Evolutionary conservation across 1,140 invertebrate genomes (phyloP), one percentile per base, ranked within the genome.

Genomic region (Samia ricini): DNA sequence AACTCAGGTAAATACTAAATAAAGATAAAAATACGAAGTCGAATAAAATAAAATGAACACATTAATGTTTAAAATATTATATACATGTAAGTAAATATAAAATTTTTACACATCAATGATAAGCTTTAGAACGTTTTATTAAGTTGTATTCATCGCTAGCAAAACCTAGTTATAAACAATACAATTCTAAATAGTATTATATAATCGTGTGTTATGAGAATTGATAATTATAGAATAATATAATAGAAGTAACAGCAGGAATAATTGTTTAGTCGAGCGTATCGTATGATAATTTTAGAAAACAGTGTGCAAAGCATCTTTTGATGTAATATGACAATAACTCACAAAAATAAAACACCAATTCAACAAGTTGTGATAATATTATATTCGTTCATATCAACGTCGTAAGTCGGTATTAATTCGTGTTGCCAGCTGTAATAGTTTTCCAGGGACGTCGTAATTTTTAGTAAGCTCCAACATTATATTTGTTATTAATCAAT

Each of bases 311-410:
- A 42, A 12, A 42, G 33, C 33, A 42, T 42, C 33, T 10, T 15
- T 42, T 4, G 33, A 42, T 42, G 12, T 42, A 15, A n/a, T 15
- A 12, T 42, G 33, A 42, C 33, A 42, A 42, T 42, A 42, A 42
- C 33, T 42, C 33, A 42, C 33, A 42, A 42, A 42, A 15, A 15
- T 42, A 42, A n/a, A 42, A 42, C 33, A 42, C 33, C 33, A 42
- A 42, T 42, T 42, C 33, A 42, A 42, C 33, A 42, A 42, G 33
- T 42, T 42, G 33, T 42, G 33, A 42, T 42, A 42, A 42, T 42
- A 42, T 42, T 42, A 42, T 42, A 42, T 42, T 42, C 33, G 10
- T 42, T 42, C 33, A 42, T 42, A 42, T 42, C 0, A 12, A 42
- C 33, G 10, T 42, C 10, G 33, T 42, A 4, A 15, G 33, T 15